Evolutionary conservation across 2,797 vertebrate species (phyloP).

Genomic region (Onychomys torridus): DNA sequence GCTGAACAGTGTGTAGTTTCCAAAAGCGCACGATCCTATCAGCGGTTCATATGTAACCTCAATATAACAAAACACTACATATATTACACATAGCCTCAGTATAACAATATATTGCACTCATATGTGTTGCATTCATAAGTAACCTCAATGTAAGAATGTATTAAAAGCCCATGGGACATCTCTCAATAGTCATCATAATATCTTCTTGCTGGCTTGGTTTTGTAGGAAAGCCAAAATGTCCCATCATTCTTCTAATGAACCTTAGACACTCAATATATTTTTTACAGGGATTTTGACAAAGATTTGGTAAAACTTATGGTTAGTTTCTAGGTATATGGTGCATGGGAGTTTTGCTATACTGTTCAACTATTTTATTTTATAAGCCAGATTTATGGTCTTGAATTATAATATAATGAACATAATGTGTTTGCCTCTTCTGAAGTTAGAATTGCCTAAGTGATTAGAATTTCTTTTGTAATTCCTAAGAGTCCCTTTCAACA

Average conservation of each 20-base stretch:
- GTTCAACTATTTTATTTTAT: slow-evolving; percentile 31
- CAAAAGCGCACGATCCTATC: not conserved
- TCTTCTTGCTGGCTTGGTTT: slow-evolving; percentile 23
- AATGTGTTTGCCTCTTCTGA: slow-evolving; percentile 31
- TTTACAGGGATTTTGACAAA: slow-evolving; percentile 54
- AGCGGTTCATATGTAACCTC: slow-evolving; percentile 44
- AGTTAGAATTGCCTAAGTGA: slow-evolving; percentile 43
- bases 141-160: slow-evolving; percentile 29
- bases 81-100: not conserved
- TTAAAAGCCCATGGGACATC: not conserved
- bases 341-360: slow-evolving; percentile 48
- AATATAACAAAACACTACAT: slow-evolving; percentile 26
- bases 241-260: slow-evolving; percentile 21
- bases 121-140: not conserved
- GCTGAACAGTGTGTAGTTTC: slow-evolving; percentile 26
- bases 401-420: slow-evolving; percentile 43
- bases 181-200: slow-evolving; percentile 43
- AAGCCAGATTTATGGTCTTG: slow-evolving; percentile 26
- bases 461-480: not conserved
- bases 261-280: not conserved
- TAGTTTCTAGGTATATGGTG: slow-evolving; percentile 24
- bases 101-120: slow-evolving; percentile 17
- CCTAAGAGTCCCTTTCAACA: not conserved
- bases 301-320: slow-evolving; percentile 9
- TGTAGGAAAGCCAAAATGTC: slow-evolving; percentile 26